Evolutionary conservation across 2,888 invertebrate species (phyloP), one percentile per base, ranked within the genome.

Genomic region (Melanostoma scalare): DNA sequence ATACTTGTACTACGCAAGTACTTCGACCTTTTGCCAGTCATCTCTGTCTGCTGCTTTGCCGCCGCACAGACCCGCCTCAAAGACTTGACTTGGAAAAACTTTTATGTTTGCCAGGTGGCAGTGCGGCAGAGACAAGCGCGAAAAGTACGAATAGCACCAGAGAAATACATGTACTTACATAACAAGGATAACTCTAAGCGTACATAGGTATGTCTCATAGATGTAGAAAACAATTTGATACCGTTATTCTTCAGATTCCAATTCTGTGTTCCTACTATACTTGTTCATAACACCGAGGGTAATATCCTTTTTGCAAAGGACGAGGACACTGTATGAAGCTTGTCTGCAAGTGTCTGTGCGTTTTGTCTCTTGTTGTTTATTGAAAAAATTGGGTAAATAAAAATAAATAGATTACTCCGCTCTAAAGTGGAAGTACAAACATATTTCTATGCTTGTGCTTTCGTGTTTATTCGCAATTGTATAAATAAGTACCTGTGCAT

Each of bases 381-480:
- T 73, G 61, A 73, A 78, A 73, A 82, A 20, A 77, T 78, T 77
- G 77, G 58, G 73, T 82, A 65, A 77, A 73, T 78, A 69, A 56
- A 77, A 77, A 55, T 40, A 73, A 69, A 55, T 61, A 76, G 69
- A 77, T 63, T 61, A 48, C 40, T 42, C 46, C 10, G 58, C 6
- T 20, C 20, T 1, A 50, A 73, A 82, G 68, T 77, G 56, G 56
- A 73, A 56, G 36, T 68, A 56, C 63, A 69, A 76, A 61, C 61
- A 55, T 33, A 48, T 60, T 42, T 60, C 35, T 58, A 44, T 42
- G 20, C 40, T 10, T 61, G 31, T 78, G 67, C 73, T 38, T 38
- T 60, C 52, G 10, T 30, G 9, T 33, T 42, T 31, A 20, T 20
- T 20, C 20, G 20, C 20, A 20, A 20, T 20, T 20, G 20, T 20